These are phyloP conservation scores for Physella acuta DNA, from an alignment of 1,140 invertebrate species.

Conservation along the genomic window DNA sequence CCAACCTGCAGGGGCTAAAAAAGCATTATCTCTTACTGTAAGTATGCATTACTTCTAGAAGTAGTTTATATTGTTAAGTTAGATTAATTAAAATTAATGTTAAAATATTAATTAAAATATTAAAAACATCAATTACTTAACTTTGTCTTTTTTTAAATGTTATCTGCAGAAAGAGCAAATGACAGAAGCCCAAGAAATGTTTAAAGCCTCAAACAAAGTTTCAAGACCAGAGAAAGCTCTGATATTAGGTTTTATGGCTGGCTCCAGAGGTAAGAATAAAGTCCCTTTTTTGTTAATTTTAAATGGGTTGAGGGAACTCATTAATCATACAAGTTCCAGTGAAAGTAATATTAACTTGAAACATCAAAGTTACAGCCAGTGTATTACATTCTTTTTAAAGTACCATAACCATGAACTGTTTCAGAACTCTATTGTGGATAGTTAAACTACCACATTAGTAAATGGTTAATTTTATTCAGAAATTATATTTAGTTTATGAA, in stretches of 20 bases:
- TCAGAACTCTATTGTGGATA: too few species aligned
- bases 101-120: background rate
- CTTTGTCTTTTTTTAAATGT: constrained; percentile 10
- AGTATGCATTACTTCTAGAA: constrained; percentile 34
- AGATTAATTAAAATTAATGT: background rate
- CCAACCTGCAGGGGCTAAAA: constrained; percentile 40
- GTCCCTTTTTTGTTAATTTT: too few species aligned
- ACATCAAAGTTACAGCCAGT: too few species aligned
- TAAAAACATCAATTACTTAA: background rate
- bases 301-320: too few species aligned
- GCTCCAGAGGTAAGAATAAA: constrained; percentile 82
- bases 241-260: constrained; percentile 97
- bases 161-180: constrained; percentile 87
- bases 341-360: too few species aligned
- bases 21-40: constrained; percentile 80
- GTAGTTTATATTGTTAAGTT: background rate
- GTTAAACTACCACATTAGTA: too few species aligned
- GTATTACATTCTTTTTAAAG: too few species aligned
- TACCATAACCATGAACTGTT: too few species aligned
- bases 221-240: constrained; percentile 94
- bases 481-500: too few species aligned
- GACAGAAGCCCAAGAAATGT: constrained; percentile 96
- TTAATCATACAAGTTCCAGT: too few species aligned
- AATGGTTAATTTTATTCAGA: too few species aligned
- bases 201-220: constrained; percentile 90